Evolutionary conservation across 2,888 invertebrate species (phyloP).

Genomic region (Drosophila lutescens): DNA sequence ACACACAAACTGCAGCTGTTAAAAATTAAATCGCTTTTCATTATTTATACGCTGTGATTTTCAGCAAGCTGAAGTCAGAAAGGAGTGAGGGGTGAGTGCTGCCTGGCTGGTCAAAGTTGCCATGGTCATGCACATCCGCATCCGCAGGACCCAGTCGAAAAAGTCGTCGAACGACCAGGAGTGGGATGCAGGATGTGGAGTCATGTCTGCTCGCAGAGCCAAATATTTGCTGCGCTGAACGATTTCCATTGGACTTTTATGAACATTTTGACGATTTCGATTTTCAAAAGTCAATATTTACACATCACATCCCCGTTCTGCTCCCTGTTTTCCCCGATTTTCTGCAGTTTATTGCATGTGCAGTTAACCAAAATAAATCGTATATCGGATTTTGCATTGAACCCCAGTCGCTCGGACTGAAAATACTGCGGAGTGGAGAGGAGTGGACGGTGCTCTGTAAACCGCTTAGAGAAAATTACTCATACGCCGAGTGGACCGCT

Average conservation of each 20-base stretch:
- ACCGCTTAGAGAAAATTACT: constrained; percentile 77
- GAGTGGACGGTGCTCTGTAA: constrained; percentile 47
- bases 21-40: constrained; percentile 75
- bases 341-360: constrained; percentile 72
- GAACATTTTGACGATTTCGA: constrained; percentile 78
- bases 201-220: constrained; percentile 63
- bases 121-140: constrained; percentile 42
- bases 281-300: constrained; percentile 77
- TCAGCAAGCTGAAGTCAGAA: constrained; percentile 24
- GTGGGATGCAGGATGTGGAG: constrained; percentile 10
- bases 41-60: constrained; percentile 75
- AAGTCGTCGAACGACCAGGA: background rate
- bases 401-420: background rate
- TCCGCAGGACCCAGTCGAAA: constrained; percentile 19
- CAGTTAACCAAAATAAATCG: constrained; percentile 79
- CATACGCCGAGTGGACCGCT: constrained; percentile 65
- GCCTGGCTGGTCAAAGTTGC: constrained; percentile 40
- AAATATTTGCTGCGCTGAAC: constrained; percentile 72
- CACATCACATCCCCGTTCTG: constrained; percentile 38
- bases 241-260: constrained; percentile 70
- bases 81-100: constrained; percentile 4
- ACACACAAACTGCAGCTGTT: constrained; percentile 56
- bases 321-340: background rate
- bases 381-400: constrained; percentile 63
- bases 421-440: constrained; percentile 19